Evolutionary conservation across 1,140 invertebrate genomes (phyloP).

Genomic region (Drosophila ananassae): DNA sequence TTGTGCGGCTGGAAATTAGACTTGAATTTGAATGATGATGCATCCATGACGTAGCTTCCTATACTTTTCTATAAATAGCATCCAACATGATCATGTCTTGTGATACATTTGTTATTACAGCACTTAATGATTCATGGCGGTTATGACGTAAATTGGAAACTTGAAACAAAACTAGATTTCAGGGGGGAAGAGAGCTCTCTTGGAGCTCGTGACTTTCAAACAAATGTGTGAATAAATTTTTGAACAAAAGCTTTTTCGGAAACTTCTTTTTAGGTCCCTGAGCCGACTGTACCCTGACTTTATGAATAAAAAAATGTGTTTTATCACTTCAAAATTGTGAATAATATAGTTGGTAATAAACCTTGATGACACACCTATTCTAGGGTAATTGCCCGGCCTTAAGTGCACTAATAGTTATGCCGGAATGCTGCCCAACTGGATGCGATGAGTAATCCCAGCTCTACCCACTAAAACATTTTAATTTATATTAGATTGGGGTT

Average conservation of each 20-base stretch:
- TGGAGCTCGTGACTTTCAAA: slow-evolving; percentile 41
- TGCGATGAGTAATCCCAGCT: slow-evolving; percentile 30
- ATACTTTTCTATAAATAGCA: slow-evolving; percentile 32
- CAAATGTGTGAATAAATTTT: slow-evolving; percentile 61
- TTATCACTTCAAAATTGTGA: slow-evolving; percentile 12
- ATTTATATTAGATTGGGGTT: not conserved
- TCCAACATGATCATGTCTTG: slow-evolving; percentile 5
- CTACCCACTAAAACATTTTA: not conserved
- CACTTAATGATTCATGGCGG: slow-evolving; percentile 20
- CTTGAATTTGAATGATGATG: not conserved
- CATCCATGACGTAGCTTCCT: slow-evolving; percentile 29
- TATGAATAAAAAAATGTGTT: slow-evolving; percentile 9
- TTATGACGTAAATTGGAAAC: slow-evolving; percentile 41
- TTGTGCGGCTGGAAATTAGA: slow-evolving; percentile 11
- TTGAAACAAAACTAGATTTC: slow-evolving; percentile 9
- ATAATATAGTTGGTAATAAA: slow-evolving; percentile 42
- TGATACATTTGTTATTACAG: slow-evolving; percentile 33
- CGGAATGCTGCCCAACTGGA: slow-evolving; percentile 19
- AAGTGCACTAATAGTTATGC: slow-evolving; percentile 33
- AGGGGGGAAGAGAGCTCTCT: not conserved
- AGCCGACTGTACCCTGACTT: slow-evolving; percentile 63
- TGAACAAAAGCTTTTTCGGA: slow-evolving; percentile 44
- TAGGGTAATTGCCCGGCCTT: slow-evolving; percentile 42
- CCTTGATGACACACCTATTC: slow-evolving; percentile 63
- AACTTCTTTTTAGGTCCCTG: slow-evolving; percentile 13